phyloP scores from a whole-genome alignment of 2,113 vertebrate species.

The Tragelaphus strepsiceros region DNA sequence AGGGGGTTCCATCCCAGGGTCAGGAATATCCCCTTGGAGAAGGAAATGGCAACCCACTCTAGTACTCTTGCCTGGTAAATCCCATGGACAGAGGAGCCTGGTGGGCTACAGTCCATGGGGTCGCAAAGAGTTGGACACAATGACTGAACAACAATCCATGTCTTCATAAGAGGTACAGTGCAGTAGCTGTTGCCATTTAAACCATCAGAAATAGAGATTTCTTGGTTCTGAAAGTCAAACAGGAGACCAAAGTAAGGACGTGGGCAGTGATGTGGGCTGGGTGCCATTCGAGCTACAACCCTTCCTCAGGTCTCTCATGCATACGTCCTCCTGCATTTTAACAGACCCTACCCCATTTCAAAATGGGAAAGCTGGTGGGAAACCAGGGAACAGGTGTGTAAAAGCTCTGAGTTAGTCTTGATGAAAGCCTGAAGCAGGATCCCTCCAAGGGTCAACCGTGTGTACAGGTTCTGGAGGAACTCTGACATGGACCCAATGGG shows the following conservation, averaged over 20 bases:
- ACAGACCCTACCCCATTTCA: background rate
- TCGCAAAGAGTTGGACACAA: background rate
- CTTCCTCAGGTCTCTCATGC: background rate
- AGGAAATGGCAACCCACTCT: background rate
- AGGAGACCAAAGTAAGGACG: background rate
- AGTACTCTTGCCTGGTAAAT: background rate
- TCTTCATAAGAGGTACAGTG: background rate
- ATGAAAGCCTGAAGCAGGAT: background rate
- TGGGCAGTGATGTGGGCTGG: fast-evolving
- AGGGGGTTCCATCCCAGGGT: background rate
- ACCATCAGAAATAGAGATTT: background rate
- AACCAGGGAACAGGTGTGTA: background rate
- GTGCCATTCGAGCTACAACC: no score
- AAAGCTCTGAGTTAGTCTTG: background rate
- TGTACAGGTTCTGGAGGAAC: no score
- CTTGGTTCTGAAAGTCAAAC: background rate
- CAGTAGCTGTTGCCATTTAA: background rate
- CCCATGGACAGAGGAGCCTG: background rate
- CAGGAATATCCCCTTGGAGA: background rate
- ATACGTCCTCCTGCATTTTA: background rate
- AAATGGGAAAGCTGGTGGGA: background rate
- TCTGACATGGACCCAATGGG: background rate
- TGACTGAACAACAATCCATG: background rate
- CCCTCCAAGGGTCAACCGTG: background rate
- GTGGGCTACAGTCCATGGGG: background rate